Percentiles rank a stretch among this genome's conserved stretches.
Evolutionary conservation across 1,140 invertebrate genomes (phyloP).

Genomic region (Apocrypta bakeri): DNA sequence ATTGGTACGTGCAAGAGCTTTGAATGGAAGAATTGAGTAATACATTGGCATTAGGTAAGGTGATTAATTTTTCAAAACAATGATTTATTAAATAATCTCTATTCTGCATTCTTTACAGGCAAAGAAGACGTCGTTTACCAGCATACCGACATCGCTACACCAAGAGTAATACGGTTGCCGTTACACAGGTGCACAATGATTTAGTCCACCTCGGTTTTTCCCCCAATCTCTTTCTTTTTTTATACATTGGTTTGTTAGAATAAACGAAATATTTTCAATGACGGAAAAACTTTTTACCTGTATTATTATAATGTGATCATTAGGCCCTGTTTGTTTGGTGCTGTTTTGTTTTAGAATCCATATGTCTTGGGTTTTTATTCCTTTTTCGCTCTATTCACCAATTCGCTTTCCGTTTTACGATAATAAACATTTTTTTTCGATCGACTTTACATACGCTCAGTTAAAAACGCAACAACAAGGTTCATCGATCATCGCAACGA

Average conservation of each 20-base stretch:
- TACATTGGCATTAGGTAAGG: neutral
- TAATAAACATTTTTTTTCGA: constrained; percentile 6
- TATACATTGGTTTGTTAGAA: too few species aligned
- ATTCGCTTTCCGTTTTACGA: neutral
- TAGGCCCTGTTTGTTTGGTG: constrained; percentile 44
- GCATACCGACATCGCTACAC: neutral
- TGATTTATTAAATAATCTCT: constrained; percentile 30
- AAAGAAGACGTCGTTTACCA: neutral
- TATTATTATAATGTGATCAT: too few species aligned
- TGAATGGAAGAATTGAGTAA: too few species aligned
- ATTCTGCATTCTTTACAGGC: neutral
- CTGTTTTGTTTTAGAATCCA: constrained; percentile 32
- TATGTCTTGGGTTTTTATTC: neutral
- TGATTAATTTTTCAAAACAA: constrained; percentile 12
- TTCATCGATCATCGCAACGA: neutral
- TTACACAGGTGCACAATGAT: constrained; percentile 8
- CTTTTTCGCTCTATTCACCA: neutral
- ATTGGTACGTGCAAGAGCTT: too few species aligned
- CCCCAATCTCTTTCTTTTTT: too few species aligned
- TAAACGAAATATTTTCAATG: neutral
- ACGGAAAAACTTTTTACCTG: too few species aligned
- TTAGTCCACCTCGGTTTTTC: neutral
- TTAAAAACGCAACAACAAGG: neutral
- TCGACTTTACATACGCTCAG: neutral
- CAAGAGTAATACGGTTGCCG: neutral